These are phyloP conservation scores for Malurus splendens DNA, from an alignment of 2,797 vertebrate genomes.

Conservation along the genomic window DNA sequence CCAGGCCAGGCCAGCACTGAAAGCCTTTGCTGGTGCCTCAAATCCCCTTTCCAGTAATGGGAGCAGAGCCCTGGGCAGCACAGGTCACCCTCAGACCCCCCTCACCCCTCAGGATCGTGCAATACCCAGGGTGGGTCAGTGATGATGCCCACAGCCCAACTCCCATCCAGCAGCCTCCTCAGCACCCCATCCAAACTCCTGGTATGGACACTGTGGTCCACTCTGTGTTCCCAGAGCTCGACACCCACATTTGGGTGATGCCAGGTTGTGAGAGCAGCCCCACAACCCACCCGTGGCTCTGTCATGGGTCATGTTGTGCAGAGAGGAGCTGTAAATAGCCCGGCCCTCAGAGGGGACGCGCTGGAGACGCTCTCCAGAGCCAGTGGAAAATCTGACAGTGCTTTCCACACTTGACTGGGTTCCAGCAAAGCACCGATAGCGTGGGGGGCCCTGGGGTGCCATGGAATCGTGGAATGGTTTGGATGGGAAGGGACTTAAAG, in stretches of 20 bases:
- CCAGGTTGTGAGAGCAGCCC: neutral
- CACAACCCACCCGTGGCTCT: rapidly evolving
- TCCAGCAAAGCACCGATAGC: constrained; percentile 35
- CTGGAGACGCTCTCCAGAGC: constrained; percentile 43
- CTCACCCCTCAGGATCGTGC: rapidly evolving
- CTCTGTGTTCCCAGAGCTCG: neutral
- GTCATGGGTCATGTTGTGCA: neutral
- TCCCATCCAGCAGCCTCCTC: neutral
- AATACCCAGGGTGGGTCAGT: neutral
- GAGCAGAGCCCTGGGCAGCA: rapidly evolving
- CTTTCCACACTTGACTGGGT: constrained; percentile 47
- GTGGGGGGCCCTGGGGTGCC: neutral
- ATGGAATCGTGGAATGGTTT: neutral
- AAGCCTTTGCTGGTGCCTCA: rapidly evolving
- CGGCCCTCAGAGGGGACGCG: neutral
- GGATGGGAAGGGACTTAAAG: neutral
- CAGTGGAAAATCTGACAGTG: constrained; percentile 65
- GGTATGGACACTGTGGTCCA: rapidly evolving
- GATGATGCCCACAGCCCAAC: neutral
- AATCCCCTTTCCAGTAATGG: rapidly evolving
- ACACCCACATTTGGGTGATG: rapidly evolving
- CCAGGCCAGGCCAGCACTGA: rapidly evolving
- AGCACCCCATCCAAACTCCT: rapidly evolving
- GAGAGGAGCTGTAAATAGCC: constrained; percentile 43
- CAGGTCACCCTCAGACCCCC: rapidly evolving